These are phyloP conservation scores for Calonectris borealis DNA, from an alignment of 2,113 vertebrate species.

Conservation along the genomic window DNA sequence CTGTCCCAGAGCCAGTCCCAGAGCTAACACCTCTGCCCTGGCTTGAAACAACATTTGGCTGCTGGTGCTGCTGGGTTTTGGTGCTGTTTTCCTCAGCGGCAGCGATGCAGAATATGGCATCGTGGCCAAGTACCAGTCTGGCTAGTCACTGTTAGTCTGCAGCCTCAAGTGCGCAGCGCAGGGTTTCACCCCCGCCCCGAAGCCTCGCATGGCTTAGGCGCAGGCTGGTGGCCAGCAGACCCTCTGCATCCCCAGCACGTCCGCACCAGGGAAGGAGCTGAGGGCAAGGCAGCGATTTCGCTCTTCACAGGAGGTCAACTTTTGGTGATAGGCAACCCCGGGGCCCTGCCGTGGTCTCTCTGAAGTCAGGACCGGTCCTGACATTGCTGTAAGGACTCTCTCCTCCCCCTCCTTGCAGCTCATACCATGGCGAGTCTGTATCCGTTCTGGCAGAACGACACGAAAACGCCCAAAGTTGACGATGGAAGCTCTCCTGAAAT, in stretches of 20 bases:
- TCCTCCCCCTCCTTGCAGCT: slow-evolving; percentile 69
- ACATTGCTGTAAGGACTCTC: neutral
- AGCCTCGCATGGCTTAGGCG: neutral
- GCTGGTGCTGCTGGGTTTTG: neutral
- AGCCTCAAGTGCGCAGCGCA: accelerated
- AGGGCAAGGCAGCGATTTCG: neutral
- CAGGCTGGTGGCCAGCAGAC: neutral
- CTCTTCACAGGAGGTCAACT: neutral
- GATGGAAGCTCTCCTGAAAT: slow-evolving; percentile 95
- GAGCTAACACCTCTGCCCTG: neutral
- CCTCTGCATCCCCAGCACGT: accelerated
- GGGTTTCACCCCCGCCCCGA: neutral
- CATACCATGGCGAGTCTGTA: slow-evolving; percentile 84
- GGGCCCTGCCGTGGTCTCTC: neutral
- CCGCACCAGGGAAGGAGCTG: neutral
- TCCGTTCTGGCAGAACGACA: slow-evolving; percentile 82
- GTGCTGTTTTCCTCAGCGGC: neutral
- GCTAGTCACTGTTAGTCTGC: neutral
- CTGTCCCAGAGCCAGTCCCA: neutral
- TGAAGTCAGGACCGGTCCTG: neutral
- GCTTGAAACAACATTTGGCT: neutral
- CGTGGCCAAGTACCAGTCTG: neutral
- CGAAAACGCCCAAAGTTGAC: slow-evolving; percentile 93
- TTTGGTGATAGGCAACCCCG: too few species aligned
- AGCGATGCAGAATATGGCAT: neutral